phyloP scores from a whole-genome alignment of 2,888 invertebrate genomes.

The Dryocosmus kuriphilus region DNA sequence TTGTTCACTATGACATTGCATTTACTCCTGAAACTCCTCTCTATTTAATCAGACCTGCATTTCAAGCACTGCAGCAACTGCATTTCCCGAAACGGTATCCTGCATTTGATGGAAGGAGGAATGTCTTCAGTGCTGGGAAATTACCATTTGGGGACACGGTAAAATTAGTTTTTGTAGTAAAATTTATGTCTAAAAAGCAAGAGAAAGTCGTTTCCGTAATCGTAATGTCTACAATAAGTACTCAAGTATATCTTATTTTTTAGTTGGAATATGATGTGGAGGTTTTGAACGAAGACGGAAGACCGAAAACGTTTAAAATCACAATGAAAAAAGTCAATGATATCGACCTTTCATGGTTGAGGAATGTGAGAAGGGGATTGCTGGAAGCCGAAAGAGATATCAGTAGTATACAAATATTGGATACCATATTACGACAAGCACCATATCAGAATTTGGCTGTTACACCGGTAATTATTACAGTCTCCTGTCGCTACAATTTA shows the following conservation, averaged over 20 bases:
- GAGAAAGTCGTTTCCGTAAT: not conserved
- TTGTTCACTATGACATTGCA: constrained; percentile 90
- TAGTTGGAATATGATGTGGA: constrained; percentile 66
- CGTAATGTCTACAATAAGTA: too few species aligned
- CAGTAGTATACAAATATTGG: constrained; percentile 87
- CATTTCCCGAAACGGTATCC: constrained; percentile 78
- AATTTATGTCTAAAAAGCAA: not conserved
- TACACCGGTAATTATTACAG: constrained; percentile 53
- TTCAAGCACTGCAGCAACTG: constrained; percentile 70
- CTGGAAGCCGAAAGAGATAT: constrained; percentile 84
- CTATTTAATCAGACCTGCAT: constrained; percentile 80
- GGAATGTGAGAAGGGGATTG: constrained; percentile 80
- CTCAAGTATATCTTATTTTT: constrained; percentile 16
- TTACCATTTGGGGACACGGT: constrained; percentile 77
- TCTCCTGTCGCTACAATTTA: not conserved
- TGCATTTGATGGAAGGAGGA: constrained; percentile 88
- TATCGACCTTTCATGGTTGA: constrained; percentile 79
- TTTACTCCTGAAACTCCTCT: constrained; percentile 86
- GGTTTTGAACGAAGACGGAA: constrained; percentile 73
- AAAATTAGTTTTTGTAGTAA: constrained; percentile 50
- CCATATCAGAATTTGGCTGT: constrained; percentile 78
- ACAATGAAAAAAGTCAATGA: constrained; percentile 79
- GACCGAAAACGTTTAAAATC: constrained; percentile 77
- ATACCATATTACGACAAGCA: constrained; percentile 87
- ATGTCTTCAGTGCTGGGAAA: constrained; percentile 80